These are phyloP conservation scores for Bombus impatiens DNA, from an alignment of 1,140 invertebrate species.

Conservation along the genomic window DNA sequence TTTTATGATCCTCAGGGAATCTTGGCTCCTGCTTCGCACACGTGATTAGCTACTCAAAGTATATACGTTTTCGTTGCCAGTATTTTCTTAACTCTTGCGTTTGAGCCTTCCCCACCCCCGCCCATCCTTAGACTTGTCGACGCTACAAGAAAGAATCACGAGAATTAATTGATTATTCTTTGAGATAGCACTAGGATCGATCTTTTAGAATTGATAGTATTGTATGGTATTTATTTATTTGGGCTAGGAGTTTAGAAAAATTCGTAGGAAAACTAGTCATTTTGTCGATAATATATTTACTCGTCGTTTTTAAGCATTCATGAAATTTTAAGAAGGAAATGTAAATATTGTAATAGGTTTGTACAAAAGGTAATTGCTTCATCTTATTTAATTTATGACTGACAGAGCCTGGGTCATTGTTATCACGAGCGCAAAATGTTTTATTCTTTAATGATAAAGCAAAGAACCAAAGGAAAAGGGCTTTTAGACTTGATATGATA, in stretches of 20 bases:
- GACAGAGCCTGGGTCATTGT: too few relatives aligned
- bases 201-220: background rate
- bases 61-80: background rate
- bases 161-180: background rate
- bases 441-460: too few relatives aligned
- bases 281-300: background rate
- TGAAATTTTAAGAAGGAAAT: too few relatives aligned
- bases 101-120: background rate
- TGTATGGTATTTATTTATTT: background rate
- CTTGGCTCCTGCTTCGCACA: constrained; percentile 8
- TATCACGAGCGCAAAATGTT: too few relatives aligned
- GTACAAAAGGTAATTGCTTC: background rate
- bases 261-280: background rate
- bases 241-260: background rate
- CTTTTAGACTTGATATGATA: too few relatives aligned
- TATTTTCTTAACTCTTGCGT: constrained; percentile 28
- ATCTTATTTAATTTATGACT: too few relatives aligned
- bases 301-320: background rate
- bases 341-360: background rate
- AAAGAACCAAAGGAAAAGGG: background rate
- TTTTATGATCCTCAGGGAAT: background rate
- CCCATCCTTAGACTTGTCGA: background rate
- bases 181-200: background rate
- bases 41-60: background rate
- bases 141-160: background rate